These are phyloP conservation scores for Neodontobutis hainanensis DNA, from an alignment of 2,113 vertebrate species.

Conservation along the genomic window DNA sequence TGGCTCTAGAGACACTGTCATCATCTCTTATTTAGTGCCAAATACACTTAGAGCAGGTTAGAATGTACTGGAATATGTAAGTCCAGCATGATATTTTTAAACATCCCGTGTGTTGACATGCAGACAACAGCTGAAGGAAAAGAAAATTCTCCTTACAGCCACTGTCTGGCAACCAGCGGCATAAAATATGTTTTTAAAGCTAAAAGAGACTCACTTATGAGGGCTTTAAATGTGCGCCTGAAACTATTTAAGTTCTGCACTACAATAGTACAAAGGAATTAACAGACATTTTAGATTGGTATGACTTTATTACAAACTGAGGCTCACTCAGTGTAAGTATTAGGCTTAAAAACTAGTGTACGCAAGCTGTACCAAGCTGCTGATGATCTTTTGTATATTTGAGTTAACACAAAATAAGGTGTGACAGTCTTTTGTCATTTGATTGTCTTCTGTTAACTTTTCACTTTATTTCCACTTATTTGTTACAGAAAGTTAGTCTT, in stretches of 20 bases:
- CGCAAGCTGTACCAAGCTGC: conserved; percentile 14
- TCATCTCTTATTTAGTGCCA: not conserved
- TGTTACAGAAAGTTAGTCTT: too few species aligned
- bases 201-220: too few species aligned
- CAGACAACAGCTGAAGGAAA: conserved; percentile 51
- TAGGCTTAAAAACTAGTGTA: conserved; percentile 15
- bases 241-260: not conserved
- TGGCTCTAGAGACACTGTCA: not conserved
- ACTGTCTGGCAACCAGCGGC: conserved; percentile 1
- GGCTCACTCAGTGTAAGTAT: conserved; percentile 32
- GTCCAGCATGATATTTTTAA: conserved; percentile 24
- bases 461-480: too few species aligned
- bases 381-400: conserved; percentile 1
- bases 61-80: not conserved
- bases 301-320: conserved; percentile 7
- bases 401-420: too few species aligned
- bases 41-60: not conserved
- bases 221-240: not conserved
- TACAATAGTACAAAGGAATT: not conserved
- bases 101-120: conserved; percentile 21
- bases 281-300: not conserved
- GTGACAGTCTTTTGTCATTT: too few species aligned
- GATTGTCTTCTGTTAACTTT: too few species aligned
- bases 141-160: conserved; percentile 26
- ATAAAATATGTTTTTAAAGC: too few species aligned